Conservation (phyloP, 2,888 invertebrate genomes). For the Dilophus febrilis region DNA sequence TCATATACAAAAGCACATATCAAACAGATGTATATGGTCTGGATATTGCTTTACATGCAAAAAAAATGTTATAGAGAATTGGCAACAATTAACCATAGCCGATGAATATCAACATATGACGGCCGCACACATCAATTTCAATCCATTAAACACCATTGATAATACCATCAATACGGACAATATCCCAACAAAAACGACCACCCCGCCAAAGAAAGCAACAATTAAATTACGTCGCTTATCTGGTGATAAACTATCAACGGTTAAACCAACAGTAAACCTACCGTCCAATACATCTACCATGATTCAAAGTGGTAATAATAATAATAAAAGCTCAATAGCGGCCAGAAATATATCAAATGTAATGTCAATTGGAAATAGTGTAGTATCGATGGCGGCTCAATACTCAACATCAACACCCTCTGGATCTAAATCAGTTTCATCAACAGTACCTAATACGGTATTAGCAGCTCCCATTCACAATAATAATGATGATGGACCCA, state of each 20-base stretch:
- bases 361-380: too few relatives aligned
- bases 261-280: too few relatives aligned
- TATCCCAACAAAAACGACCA: constrained; percentile 17
- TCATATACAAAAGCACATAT: constrained; percentile 20
- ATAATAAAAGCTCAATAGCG: too few relatives aligned
- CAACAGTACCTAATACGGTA: too few relatives aligned
- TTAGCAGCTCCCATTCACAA: too few relatives aligned
- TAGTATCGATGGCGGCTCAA: too few relatives aligned
- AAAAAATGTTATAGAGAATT: constrained; percentile 7
- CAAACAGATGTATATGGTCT: constrained; percentile 34
- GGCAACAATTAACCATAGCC: constrained; percentile 5
- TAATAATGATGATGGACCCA: constrained; percentile 20
- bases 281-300: too few relatives aligned
- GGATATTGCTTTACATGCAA: constrained; percentile 38
- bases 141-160: not conserved
- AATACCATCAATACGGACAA: not conserved
- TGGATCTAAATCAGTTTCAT: too few relatives aligned
- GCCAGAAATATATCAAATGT: too few relatives aligned
- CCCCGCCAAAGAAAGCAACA: constrained; percentile 23
- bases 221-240: constrained; percentile 21
- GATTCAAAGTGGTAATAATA: too few relatives aligned
- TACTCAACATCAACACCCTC: too few relatives aligned
- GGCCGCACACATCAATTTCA: constrained; percentile 8
- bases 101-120: constrained; percentile 22
- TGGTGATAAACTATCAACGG: constrained; percentile 19